Conservation (phyloP, 1,140 invertebrate genomes). For the Heliconius eleuchia region DNA sequence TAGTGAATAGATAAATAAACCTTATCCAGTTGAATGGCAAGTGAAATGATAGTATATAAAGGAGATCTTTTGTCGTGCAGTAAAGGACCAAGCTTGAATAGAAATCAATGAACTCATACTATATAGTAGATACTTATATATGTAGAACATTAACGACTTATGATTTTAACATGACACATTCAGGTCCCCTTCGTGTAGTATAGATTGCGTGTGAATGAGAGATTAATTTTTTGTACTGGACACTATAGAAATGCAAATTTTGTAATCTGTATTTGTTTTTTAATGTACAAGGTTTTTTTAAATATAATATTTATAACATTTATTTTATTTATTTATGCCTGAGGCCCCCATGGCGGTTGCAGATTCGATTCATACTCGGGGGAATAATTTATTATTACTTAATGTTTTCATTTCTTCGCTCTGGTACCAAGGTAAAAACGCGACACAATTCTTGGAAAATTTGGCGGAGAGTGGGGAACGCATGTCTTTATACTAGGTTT, state of each 20-base stretch:
- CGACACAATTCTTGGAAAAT: too few species aligned
- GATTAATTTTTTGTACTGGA: neutral
- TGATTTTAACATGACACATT: constrained; percentile 28
- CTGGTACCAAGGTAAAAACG: too few species aligned
- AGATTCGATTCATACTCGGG: too few species aligned
- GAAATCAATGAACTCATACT: constrained; percentile 31
- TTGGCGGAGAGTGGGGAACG: too few species aligned
- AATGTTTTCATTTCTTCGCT: too few species aligned
- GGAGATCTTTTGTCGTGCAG: constrained; percentile 17
- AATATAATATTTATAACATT: too few species aligned
- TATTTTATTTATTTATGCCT: too few species aligned
- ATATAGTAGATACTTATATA: neutral
- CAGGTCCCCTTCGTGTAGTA: constrained; percentile 12
- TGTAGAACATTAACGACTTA: constrained; percentile 56
- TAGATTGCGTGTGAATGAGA: constrained; percentile 8
- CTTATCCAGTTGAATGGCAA: constrained; percentile 15
- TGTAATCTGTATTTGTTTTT: neutral
- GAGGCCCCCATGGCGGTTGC: too few species aligned
- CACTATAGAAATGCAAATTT: neutral
- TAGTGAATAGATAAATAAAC: neutral
- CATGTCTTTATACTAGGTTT: too few species aligned
- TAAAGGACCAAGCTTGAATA: constrained; percentile 26
- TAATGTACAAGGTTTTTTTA: too few species aligned
- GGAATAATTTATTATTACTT: too few species aligned
- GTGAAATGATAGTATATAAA: constrained; percentile 18